These are phyloP conservation scores for Plumapathes pennacea DNA, from an alignment of 92 coral and sea anemone genomes.

Conservation along the genomic window DNA sequence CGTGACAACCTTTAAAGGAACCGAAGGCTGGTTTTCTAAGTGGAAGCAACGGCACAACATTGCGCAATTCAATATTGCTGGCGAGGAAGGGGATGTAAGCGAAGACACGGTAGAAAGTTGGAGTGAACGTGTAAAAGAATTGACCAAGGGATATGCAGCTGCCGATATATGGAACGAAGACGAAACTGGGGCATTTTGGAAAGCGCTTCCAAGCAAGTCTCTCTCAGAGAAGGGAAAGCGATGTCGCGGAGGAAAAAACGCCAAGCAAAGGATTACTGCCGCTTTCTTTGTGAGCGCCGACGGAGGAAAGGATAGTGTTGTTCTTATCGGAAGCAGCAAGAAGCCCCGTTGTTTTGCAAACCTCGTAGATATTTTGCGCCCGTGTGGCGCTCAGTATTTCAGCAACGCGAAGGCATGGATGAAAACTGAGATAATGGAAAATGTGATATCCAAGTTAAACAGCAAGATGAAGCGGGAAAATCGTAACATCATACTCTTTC, in stretches of 20 bases:
- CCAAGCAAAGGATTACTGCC: conserved; percentile 30
- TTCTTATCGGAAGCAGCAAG: conserved; percentile 26
- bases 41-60: conserved; percentile 35
- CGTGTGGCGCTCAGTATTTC: conserved; percentile 31
- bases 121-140: conserved; percentile 19
- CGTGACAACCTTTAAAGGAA: conserved; percentile 5
- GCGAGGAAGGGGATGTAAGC: conserved; percentile 38
- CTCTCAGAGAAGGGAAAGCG: conserved; percentile 31
- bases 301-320: conserved; percentile 21
- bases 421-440: conserved; percentile 17
- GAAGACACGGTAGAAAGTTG: conserved; percentile 42
- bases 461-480: conserved; percentile 10
- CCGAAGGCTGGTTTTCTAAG: conserved; percentile 20
- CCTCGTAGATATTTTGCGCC: conserved; percentile 11
- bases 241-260: conserved; percentile 32
- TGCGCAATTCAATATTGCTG: conserved; percentile 19
- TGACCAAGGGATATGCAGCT: conserved; percentile 25
- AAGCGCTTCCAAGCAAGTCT: conserved; percentile 30
- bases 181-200: conserved; percentile 40
- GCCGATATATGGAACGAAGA: conserved; percentile 36
- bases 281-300: conserved; percentile 22
- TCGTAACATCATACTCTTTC: conserved; percentile 8
- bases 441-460: conserved; percentile 4
- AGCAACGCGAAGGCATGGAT: conserved; percentile 40
- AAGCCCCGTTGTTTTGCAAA: conserved; percentile 25